Evolutionary conservation across 2,888 invertebrate genomes (phyloP).

Genomic region (Diarsia rubi): DNA sequence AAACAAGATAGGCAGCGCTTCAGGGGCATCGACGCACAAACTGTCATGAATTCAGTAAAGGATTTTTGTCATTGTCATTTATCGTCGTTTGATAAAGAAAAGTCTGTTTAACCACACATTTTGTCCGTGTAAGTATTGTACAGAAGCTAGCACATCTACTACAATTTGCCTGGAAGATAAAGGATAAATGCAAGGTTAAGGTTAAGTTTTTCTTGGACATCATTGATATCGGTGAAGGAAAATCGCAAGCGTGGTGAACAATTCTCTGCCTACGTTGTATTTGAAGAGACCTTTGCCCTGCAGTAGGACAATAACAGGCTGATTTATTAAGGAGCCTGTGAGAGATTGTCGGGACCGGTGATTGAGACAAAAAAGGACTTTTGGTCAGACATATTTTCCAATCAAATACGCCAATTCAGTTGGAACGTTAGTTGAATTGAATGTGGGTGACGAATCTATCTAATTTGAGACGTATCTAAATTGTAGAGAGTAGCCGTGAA

Average conservation of each 20-base stretch:
- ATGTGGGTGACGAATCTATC: slow-evolving; percentile 31
- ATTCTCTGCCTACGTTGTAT: not conserved
- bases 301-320: not conserved
- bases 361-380: slow-evolving; percentile 3
- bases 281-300: not conserved
- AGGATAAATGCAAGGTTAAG: too few species aligned
- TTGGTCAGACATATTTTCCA: slow-evolving; percentile 4
- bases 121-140: not conserved
- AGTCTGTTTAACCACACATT: not conserved
- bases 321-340: not conserved
- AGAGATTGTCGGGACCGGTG: not conserved
- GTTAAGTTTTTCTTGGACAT: too few species aligned
- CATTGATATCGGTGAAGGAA: too few species aligned
- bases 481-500: slow-evolving; percentile 16
- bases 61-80: not conserved
- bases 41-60: not conserved
- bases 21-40: not conserved
- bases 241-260: too few species aligned
- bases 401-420: slow-evolving; percentile 21
- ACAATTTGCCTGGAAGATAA: too few species aligned
- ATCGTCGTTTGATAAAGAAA: not conserved
- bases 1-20: not conserved
- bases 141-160: too few species aligned
- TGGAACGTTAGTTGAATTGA: slow-evolving; percentile 9
- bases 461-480: not conserved